Conservation (phyloP, 2,113 vertebrate species). For the Cacatua alba region DNA sequence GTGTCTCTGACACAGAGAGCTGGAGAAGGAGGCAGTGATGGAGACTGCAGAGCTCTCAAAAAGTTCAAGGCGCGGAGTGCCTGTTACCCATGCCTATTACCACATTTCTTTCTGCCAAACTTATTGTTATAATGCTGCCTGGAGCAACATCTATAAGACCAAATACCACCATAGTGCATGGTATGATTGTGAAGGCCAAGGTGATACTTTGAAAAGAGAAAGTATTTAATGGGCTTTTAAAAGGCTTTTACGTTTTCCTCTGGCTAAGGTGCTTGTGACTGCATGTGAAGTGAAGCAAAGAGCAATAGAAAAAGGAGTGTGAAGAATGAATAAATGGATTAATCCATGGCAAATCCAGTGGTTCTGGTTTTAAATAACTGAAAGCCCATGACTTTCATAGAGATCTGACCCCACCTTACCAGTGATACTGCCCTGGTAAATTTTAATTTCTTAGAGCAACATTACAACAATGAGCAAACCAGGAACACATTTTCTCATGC, state of each 20-base stretch:
- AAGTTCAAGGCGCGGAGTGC: neutral
- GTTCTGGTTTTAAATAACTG: constrained; percentile 34
- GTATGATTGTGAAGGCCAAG: neutral
- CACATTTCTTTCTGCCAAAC: neutral
- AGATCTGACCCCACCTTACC: neutral
- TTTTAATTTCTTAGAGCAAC: neutral
- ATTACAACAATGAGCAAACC: neutral
- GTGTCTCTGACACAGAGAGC: neutral
- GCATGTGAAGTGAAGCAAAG: neutral
- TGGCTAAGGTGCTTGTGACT: neutral
- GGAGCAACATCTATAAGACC: neutral
- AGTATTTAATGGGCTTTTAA: neutral
- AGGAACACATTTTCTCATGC: constrained; percentile 23
- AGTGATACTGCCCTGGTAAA: neutral
- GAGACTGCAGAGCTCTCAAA: neutral
- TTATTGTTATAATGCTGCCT: neutral
- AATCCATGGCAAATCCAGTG: constrained; percentile 18
- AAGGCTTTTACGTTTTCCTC: neutral
- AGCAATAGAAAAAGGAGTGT: neutral
- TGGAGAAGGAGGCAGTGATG: neutral
- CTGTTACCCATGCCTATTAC: neutral
- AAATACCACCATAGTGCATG: neutral
- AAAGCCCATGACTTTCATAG: neutral
- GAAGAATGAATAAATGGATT: constrained; percentile 31
- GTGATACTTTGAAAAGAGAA: neutral